phyloP scores from a whole-genome alignment of 23 tunicate species.

The Ascidia mentula region DNA sequence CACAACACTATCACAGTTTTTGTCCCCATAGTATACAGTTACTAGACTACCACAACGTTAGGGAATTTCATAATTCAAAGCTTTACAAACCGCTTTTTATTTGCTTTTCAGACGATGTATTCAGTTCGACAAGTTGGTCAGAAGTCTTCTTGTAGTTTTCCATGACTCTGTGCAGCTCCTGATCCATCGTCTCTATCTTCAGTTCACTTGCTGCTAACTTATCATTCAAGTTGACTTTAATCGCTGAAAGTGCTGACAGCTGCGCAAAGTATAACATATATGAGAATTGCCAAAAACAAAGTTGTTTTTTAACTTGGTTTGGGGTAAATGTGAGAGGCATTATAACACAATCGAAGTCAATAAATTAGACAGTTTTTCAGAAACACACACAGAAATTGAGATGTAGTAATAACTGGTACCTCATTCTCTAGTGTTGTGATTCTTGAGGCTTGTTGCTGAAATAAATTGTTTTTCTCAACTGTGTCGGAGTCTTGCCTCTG shows the following conservation, averaged over 20 bases:
- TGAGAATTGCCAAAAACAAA: too few relatives aligned
- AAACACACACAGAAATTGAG: too few relatives aligned
- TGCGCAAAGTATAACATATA: background rate
- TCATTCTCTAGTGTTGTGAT: constrained; percentile 44
- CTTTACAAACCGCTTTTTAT: constrained; percentile 7
- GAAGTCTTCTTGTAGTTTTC: constrained; percentile 5
- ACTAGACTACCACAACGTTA: too few relatives aligned
- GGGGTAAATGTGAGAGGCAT: too few relatives aligned
- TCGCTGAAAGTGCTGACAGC: background rate
- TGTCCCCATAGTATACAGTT: too few relatives aligned
- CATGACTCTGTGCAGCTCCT: background rate
- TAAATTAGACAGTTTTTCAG: too few relatives aligned
- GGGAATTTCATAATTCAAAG: too few relatives aligned
- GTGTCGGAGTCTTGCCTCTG: constrained; percentile 38
- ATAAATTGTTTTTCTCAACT: constrained; percentile 39
- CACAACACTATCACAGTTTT: too few relatives aligned
- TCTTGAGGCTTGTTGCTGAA: constrained; percentile 75
- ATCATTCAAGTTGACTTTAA: background rate
- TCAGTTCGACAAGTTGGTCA: background rate
- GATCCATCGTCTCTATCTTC: background rate
- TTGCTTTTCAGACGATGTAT: background rate
- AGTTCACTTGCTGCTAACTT: constrained; percentile 10
- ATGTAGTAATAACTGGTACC: background rate
- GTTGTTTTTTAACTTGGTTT: too few relatives aligned
- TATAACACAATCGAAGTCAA: too few relatives aligned